Conservation (phyloP, 2,888 invertebrate species). For the Diarsia rubi region DNA sequence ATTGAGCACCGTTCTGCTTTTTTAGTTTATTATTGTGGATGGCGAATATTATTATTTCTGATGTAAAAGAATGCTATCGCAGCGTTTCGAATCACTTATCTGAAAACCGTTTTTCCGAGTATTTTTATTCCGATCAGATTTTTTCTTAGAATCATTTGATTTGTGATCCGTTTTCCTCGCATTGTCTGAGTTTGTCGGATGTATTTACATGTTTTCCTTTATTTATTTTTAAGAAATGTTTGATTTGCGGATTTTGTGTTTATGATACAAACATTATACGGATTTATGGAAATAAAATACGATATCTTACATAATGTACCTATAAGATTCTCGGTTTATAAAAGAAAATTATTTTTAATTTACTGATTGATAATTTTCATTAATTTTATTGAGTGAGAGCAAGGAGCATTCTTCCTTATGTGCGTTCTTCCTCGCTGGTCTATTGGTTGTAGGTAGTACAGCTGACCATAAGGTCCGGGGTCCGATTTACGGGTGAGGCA, state of each 20-base stretch:
- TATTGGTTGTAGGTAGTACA: no score
- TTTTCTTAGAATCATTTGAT: constrained; percentile 5
- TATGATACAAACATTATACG: neutral
- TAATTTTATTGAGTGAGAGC: no score
- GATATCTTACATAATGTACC: neutral
- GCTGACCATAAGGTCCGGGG: no score
- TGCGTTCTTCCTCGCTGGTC: no score
- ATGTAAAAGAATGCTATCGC: constrained; percentile 50
- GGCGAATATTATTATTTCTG: constrained; percentile 48
- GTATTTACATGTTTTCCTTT: neutral
- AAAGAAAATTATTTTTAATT: neutral
- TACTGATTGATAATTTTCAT: neutral
- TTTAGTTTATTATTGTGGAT: constrained; percentile 47
- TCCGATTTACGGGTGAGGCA: no score
- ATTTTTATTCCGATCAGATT: neutral
- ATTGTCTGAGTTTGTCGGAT: neutral
- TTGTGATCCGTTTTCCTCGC: constrained; percentile 7
- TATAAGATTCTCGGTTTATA: neutral
- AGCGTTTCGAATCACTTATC: constrained; percentile 59
- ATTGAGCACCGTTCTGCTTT: constrained; percentile 32
- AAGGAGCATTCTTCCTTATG: no score
- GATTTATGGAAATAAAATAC: neutral
- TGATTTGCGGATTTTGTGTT: neutral
- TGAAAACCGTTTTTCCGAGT: constrained; percentile 16
- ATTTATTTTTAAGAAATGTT: neutral